Evolutionary conservation across 2,888 invertebrate species (phyloP).

Genomic region (Himalopsyche japonica): DNA sequence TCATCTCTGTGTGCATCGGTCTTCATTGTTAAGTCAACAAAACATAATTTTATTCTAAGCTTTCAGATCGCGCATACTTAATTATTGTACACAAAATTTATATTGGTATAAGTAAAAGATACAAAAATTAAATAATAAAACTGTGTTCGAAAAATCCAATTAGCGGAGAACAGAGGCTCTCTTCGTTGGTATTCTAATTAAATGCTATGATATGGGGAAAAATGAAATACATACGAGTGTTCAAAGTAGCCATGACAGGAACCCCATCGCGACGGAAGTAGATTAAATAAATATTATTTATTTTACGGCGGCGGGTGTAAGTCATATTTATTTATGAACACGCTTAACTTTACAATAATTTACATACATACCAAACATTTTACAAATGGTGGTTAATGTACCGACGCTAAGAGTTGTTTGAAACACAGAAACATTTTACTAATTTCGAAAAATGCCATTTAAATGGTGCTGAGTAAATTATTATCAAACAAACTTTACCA

Average conservation of each 20-base stretch:
- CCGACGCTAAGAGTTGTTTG: neutral
- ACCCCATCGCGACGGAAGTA: conserved; percentile 3
- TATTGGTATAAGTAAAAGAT: too few species aligned
- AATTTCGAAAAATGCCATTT: neutral
- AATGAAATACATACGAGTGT: neutral
- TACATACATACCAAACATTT: neutral
- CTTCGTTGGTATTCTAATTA: neutral
- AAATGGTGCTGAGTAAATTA: neutral
- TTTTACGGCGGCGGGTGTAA: neutral
- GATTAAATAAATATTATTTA: neutral
- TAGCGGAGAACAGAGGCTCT: neutral
- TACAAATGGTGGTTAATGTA: neutral
- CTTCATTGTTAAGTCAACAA: too few species aligned
- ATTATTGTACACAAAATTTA: too few species aligned
- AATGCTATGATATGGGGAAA: neutral
- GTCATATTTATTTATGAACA: neutral
- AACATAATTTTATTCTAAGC: too few species aligned
- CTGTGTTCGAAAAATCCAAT: neutral
- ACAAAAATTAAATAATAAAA: too few species aligned
- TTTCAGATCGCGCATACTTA: too few species aligned
- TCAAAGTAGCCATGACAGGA: neutral
- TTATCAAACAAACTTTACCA: neutral
- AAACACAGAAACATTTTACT: neutral
- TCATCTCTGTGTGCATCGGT: too few species aligned
- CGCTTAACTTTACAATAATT: neutral